Conservation (phyloP, 2,888 invertebrate genomes). For the Sinohyriopsis cumingii region DNA sequence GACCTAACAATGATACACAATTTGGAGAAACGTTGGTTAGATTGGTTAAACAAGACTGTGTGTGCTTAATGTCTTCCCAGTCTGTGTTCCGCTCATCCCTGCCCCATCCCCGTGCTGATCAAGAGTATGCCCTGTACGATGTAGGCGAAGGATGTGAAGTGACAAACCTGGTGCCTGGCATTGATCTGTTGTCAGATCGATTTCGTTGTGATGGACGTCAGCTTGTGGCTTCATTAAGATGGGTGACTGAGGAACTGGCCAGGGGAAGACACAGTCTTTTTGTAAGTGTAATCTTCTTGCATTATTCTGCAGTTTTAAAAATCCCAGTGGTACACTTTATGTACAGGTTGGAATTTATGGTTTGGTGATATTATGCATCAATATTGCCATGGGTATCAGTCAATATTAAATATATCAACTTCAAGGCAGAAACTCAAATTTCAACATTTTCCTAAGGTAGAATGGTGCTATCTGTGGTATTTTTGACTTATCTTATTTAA, state of each 20-base stretch:
- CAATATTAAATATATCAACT: no score
- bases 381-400: no score
- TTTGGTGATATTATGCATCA: no score
- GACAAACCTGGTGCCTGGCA: conserved; percentile 65
- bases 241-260: conserved; percentile 68
- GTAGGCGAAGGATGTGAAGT: conserved; percentile 70
- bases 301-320: background rate
- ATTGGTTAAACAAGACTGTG: no score
- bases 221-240: conserved; percentile 65
- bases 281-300: conserved; percentile 52
- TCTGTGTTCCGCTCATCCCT: conserved; percentile 68
- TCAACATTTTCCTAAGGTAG: no score
- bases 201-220: conserved; percentile 68
- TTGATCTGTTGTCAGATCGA: conserved; percentile 68
- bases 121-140: conserved; percentile 70
- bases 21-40: no score
- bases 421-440: no score
- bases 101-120: conserved; percentile 69
- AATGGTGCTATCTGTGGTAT: no score
- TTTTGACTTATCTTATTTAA: no score
- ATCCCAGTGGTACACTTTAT: no score
- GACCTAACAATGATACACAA: no score
- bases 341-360: no score
- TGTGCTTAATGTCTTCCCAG: conserved; percentile 37
- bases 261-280: conserved; percentile 67